A percentile compares a stretch with the other conserved stretches of the same genome.
These are phyloP conservation scores for Acanthopleura granulata DNA, from an alignment of 2,888 invertebrate genomes.

Conservation along the genomic window DNA sequence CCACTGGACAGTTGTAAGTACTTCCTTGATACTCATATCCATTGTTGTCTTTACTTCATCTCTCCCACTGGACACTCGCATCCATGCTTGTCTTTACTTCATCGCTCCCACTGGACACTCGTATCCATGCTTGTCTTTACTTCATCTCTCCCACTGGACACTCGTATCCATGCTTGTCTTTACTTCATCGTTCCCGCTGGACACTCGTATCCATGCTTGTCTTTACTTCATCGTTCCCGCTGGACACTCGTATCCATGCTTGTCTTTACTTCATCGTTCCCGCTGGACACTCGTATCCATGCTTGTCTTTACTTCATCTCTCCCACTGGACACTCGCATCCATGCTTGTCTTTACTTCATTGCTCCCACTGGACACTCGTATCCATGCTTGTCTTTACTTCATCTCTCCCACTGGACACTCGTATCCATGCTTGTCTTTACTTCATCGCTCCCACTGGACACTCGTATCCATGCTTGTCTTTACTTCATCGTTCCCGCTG, in stretches of 20 bases:
- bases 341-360: no score
- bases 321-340: no score
- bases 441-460: slow-evolving; percentile 92
- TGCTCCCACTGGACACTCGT: slow-evolving; percentile 93
- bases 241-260: not conserved
- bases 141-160: not conserved
- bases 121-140: not conserved
- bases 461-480: slow-evolving; percentile 96
- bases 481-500: slow-evolving; percentile 98
- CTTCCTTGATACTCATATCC: not conserved
- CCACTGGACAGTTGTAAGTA: not conserved
- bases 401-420: slow-evolving; percentile 94
- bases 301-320: slow-evolving; percentile 99
- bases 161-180: slow-evolving; percentile 1
- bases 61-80: slow-evolving; percentile 71
- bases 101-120: slow-evolving; percentile 94
- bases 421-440: no score
- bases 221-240: not conserved
- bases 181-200: not conserved
- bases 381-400: slow-evolving; percentile 99
- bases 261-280: not conserved
- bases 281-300: slow-evolving; percentile 81
- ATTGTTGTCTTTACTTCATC: not conserved
- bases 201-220: not conserved
- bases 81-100: slow-evolving; percentile 98